These are phyloP conservation scores for Sebastes taczanowskii DNA, from an alignment of 2,797 vertebrate genomes.

Conservation along the genomic window DNA sequence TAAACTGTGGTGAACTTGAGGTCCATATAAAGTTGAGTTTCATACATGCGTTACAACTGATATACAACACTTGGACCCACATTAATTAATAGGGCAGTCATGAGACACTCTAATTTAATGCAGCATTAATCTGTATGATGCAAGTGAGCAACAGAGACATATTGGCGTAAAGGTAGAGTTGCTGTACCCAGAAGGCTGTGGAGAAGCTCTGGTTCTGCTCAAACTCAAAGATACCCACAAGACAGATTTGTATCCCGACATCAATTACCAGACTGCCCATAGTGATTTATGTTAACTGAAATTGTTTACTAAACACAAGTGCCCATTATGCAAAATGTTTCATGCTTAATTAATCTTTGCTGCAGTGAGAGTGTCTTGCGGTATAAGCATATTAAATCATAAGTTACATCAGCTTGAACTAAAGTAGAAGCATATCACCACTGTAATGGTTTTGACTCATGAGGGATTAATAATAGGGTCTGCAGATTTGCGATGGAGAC, in stretches of 20 bases:
- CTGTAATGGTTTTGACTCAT: not conserved
- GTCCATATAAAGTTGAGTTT: not conserved
- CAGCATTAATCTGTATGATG: slow-evolving; percentile 4
- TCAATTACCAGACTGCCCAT: slow-evolving; percentile 38
- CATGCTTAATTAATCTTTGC: slow-evolving; percentile 57
- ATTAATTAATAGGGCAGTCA: slow-evolving; percentile 3
- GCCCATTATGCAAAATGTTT: slow-evolving; percentile 60
- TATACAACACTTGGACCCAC: not conserved
- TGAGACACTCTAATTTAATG: slow-evolving; percentile 15
- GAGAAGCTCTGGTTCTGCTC: slow-evolving; percentile 7
- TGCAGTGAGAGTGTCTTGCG: slow-evolving; percentile 23
- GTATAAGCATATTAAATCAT: slow-evolving; percentile 53
- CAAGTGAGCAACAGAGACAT: slow-evolving; percentile 5
- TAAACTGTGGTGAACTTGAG: not conserved
- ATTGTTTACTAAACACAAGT: slow-evolving; percentile 61
- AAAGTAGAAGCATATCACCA: slow-evolving; percentile 8
- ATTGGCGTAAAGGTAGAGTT: not conserved
- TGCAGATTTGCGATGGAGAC: not conserved
- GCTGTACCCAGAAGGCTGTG: not conserved
- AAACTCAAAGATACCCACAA: slow-evolving; percentile 1
- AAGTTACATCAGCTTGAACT: slow-evolving; percentile 32
- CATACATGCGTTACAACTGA: not conserved
- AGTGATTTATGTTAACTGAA: slow-evolving; percentile 57
- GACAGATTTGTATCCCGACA: slow-evolving; percentile 7
- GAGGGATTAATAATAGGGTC: slow-evolving; percentile 24